Conservation (phyloP, 1,140 invertebrate species). For the Drosophila nigromelanica region DNA sequence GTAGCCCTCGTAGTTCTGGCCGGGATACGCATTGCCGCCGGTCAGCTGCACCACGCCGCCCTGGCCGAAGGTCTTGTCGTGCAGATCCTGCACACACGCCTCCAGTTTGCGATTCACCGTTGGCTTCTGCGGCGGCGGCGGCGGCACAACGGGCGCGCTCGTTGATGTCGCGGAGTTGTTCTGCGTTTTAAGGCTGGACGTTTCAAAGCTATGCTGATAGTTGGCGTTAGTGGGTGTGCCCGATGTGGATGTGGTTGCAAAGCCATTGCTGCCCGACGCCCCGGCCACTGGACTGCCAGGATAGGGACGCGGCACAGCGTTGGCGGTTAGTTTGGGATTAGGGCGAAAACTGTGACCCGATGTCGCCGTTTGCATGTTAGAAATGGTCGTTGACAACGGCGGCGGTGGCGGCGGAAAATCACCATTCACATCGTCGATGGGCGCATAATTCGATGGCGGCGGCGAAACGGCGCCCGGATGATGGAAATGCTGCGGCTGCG, state of each 20-base stretch:
- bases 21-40: slow-evolving; percentile 67
- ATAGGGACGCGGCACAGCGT: slow-evolving; percentile 82
- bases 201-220: slow-evolving; percentile 80
- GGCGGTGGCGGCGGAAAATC: slow-evolving; percentile 81
- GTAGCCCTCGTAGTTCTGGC: slow-evolving; percentile 86
- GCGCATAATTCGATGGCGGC: slow-evolving; percentile 64
- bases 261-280: slow-evolving; percentile 62
- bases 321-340: slow-evolving; percentile 84
- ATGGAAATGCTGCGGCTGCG: slow-evolving; percentile 77
- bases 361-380: slow-evolving; percentile 80
- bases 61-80: slow-evolving; percentile 83
- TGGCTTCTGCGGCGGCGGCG: slow-evolving; percentile 66
- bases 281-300: slow-evolving; percentile 69
- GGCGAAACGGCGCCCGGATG: slow-evolving; percentile 78
- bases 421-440: slow-evolving; percentile 58
- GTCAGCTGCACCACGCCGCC: slow-evolving; percentile 80
- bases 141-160: slow-evolving; percentile 37
- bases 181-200: slow-evolving; percentile 72
- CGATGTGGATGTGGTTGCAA: slow-evolving; percentile 41
- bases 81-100: slow-evolving; percentile 81
- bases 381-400: slow-evolving; percentile 77
- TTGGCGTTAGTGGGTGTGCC: slow-evolving; percentile 74
- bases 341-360: slow-evolving; percentile 72
- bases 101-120: slow-evolving; percentile 78
- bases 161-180: slow-evolving; percentile 64